Evolutionary conservation across 2,888 invertebrate genomes (phyloP), one percentile per base, ranked within the genome.

Genomic region (Mycogona germanica): DNA sequence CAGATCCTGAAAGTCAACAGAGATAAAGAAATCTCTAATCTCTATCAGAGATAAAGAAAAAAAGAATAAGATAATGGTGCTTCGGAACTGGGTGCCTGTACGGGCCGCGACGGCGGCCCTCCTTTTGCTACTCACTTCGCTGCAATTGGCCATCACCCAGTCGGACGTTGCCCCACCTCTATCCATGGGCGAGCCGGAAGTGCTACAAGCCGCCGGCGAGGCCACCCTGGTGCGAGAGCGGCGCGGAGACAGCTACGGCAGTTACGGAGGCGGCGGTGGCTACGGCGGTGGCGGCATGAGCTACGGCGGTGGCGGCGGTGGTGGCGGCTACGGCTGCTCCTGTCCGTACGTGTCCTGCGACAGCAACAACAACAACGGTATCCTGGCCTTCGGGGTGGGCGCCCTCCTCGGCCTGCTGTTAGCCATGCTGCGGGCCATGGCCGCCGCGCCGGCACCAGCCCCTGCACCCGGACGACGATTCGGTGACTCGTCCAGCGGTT

Each of bases 361-460:
- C 25, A 5, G 25, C n/a, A 41, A 49, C 30, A 50, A 47, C 6
- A 30, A 38, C 9, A 38, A 54, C 30, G 49, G 49, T 29, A 17
- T 54, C 23, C 26, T 54, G 19, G 47, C 47, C 7, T 54, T 54
- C n/a, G 54, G 54, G n/a, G 49, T 49, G 14, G 54, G 54, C 19
- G 48, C 54, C 12, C 54, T 54, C 14, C 25, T 54, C 21, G 54
- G 54, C 3, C 41, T 54, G 7, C 41, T 54, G 4, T 23, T 54
- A 29, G 26, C 54, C n/a, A 40, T 54, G 49, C 25, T 54, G 19
- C 25, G 47, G 14, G 28, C 32, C n/a, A 29, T 28, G 29, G 49
- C 40, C 37, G 49, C 32, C 30, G 49, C 54, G 5, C 26, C 54
- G 25, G 46, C 37, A 23, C 25, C 47, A 12, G 23, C 47, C 25